These are phyloP conservation scores for Chironomus striatipennis DNA, from an alignment of 1,140 invertebrate species.

Conservation along the genomic window DNA sequence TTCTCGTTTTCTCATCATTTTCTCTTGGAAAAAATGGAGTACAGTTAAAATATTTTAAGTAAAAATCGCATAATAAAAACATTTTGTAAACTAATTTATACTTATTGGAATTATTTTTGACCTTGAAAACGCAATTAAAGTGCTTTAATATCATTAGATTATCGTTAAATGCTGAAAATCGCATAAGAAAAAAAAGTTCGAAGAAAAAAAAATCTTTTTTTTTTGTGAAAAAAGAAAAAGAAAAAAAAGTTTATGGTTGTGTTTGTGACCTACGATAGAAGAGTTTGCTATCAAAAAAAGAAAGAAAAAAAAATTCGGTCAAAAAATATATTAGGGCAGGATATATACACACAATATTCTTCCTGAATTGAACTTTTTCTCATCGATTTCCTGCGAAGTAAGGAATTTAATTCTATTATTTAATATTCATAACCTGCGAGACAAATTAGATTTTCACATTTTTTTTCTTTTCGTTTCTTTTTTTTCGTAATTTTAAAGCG, in stretches of 20 bases:
- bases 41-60: not conserved
- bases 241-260: not conserved
- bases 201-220: not conserved
- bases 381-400: not conserved
- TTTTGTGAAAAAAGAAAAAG: not conserved
- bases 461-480: not conserved
- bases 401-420: not conserved
- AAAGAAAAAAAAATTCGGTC: not conserved
- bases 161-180: not conserved
- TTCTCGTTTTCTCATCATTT: not conserved
- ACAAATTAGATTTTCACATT: not conserved
- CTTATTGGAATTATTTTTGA: not conserved
- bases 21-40: slow-evolving; percentile 23
- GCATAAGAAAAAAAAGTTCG: not conserved
- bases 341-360: not conserved
- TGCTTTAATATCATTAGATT: not conserved
- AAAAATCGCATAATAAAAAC: not conserved
- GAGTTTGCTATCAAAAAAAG: not conserved
- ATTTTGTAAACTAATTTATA: not conserved
- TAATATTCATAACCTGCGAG: no score
- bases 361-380: not conserved
- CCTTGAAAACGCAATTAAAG: not conserved
- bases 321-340: slow-evolving; percentile 10
- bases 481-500: not conserved
- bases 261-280: slow-evolving; percentile 22